These are phyloP conservation scores for Portevinia maculata DNA, from an alignment of 2,888 invertebrate genomes.

Conservation along the genomic window DNA sequence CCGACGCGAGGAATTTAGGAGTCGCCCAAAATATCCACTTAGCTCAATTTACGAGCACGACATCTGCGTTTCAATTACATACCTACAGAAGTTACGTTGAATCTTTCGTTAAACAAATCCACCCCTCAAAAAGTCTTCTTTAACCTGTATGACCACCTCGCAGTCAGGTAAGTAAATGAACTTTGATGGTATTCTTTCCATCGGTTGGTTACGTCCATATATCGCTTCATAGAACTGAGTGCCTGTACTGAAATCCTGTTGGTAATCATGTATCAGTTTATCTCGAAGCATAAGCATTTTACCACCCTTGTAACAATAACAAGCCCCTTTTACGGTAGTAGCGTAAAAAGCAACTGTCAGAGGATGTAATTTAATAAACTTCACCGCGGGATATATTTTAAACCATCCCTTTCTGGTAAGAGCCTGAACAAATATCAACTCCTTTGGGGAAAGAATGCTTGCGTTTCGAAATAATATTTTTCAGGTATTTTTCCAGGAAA, in stretches of 20 bases:
- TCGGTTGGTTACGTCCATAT: slow-evolving; percentile 9
- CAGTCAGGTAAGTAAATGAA: slow-evolving; percentile 35
- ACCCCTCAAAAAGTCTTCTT: not conserved
- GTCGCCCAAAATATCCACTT: not conserved
- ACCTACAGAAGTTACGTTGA: slow-evolving; percentile 8
- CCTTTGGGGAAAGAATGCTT: slow-evolving; percentile 46
- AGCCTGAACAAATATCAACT: slow-evolving; percentile 41
- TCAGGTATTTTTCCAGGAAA: slow-evolving; percentile 21
- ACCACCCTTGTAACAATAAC: slow-evolving; percentile 1
- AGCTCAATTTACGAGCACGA: slow-evolving; percentile 19
- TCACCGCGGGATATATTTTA: slow-evolving; percentile 81
- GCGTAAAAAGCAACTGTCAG: slow-evolving; percentile 78
- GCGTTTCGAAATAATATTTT: slow-evolving; percentile 35
- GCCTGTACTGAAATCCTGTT: slow-evolving; percentile 46
- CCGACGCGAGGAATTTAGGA: too few species aligned
- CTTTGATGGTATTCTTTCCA: not conserved
- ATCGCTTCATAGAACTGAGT: slow-evolving; percentile 36
- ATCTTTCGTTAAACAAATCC: slow-evolving; percentile 1
- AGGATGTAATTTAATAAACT: slow-evolving; percentile 83
- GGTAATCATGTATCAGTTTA: slow-evolving; percentile 60
- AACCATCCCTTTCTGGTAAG: slow-evolving; percentile 62
- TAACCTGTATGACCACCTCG: slow-evolving; percentile 14
- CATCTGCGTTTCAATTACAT: slow-evolving; percentile 28
- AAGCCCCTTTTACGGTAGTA: slow-evolving; percentile 17
- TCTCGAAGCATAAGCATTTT: slow-evolving; percentile 20